These are phyloP conservation scores for Lithodes maja DNA, from an alignment of 2,888 invertebrate genomes.

Conservation along the genomic window DNA sequence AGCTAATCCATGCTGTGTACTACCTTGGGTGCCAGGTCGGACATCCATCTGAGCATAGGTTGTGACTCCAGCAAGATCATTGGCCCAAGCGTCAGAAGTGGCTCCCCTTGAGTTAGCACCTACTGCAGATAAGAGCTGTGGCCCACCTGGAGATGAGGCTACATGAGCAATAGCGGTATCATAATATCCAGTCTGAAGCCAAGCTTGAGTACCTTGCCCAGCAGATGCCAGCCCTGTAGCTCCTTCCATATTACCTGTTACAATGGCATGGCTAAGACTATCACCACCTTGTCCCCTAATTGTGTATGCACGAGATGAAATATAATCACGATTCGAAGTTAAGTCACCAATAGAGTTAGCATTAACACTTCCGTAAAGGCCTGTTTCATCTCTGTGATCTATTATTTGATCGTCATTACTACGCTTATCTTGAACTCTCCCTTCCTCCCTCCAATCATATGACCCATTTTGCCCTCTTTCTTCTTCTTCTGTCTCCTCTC, in stretches of 20 bases:
- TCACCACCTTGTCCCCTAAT: conserved; percentile 82
- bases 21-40: conserved; percentile 72
- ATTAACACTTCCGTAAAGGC: not conserved
- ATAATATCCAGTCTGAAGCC: conserved; percentile 84
- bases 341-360: not conserved
- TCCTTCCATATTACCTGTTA: conserved; percentile 84
- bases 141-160: conserved; percentile 84
- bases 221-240: conserved; percentile 86
- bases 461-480: conserved; percentile 28
- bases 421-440: conserved; percentile 35
- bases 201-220: conserved; percentile 84
- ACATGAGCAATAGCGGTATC: conserved; percentile 85
- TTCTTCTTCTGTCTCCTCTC: not conserved
- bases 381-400: conserved; percentile 72
- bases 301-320: conserved; percentile 87
- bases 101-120: conserved; percentile 89
- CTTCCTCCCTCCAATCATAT: not conserved
- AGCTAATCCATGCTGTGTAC: conserved; percentile 32
- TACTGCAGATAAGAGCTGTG: conserved; percentile 86
- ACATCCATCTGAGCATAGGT: conserved; percentile 93
- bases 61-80: conserved; percentile 88
- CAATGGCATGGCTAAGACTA: conserved; percentile 79
- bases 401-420: conserved; percentile 77
- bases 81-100: conserved; percentile 89
- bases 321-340: conserved; percentile 78